Base-by-base conservation (phyloP, 2,888 invertebrate species). In the Folsomia candida region DNA sequence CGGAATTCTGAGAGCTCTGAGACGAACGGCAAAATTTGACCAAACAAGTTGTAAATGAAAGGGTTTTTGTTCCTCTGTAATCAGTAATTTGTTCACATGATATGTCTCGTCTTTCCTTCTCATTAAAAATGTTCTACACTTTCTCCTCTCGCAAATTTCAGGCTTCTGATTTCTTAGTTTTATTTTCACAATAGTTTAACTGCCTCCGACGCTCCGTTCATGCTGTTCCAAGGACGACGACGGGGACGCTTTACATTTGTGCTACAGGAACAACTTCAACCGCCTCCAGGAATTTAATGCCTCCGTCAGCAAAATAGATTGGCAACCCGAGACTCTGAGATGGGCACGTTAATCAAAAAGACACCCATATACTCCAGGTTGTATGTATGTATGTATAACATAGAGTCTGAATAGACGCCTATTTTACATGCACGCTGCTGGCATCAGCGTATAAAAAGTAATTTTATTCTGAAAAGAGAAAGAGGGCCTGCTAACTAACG, bases 281-380 rank as follows among this genome's bases (percentile, higher is more conserved):
- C 51, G 54, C 57, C 65, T 65, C 27, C 18, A 51, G 57, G 57
- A 65, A 65, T 57, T 65, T 65, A 65, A 65, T 65, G 65, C 57
- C 57, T 65, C 57, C 57, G 65, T 65, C 65, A 65, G 65, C 54
- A n/a, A 65, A 65, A 65, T 57, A 65, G 65, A 65, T 65, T 65
- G 65, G 65, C 65, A 65, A 65, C 65, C 27, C 2, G 65, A 65
- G 65, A 65, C 65, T 65, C 18, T 37, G 28, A 54, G 65, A 65
- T 51, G 54, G 65, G 65, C 65, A 28, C 51, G 65, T 65, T 65
- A 65, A 65, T 65, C 65, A 65, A 65, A 37, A 51, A 65, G 65
- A 65, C 65, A 54, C 26, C n/a, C 18, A 11, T 47, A 9, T 18
- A 47, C 9, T 47, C 47, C 18, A 18, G 18, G 9, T 11, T 47